Base-by-base conservation (phyloP, 2,888 invertebrate species). In the Phyto melanocephala region DNA sequence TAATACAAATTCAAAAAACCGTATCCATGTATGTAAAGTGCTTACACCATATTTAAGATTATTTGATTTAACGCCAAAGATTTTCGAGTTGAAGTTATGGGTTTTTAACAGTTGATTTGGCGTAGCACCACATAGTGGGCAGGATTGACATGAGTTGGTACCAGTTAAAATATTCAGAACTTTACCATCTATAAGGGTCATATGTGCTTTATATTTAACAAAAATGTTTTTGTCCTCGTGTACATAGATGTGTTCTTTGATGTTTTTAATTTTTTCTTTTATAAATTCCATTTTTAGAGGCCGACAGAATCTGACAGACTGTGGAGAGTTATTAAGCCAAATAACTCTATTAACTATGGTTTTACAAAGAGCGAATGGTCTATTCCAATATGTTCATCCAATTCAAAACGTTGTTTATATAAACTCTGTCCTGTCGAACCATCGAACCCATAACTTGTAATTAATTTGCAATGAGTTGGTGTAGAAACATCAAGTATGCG, bases 1-100 rank as follows among this genome's bases (percentile, higher is more conserved):
- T 65, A 81, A 72, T 17, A 81, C 22, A 77, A 81, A 81, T 37
- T 77, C 71, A 10, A 76, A 60, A 33, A 63, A 65, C n/a, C 71
- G 63, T 4, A 76, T 76, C 76, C 70, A 76, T 10, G 70, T 45
- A 56, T 81, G 71, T 17, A 81, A 15, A 4, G 76, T 71, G 40
- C 76, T 81, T 24, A 76, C 40, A 37, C 76, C 68, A 52, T 62
- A 76, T 33, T 33, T 33, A 4, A 56, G 35, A n/a, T 33, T 35
- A 35, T 65, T 56, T 10, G 65, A 13, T 56, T 56, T 56, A 3
- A 6, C 28, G 3, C 6, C 28, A 28, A 28, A 28, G 6, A 5
- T 28, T 5, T 3, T 3, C 3, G 28, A 28, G 6, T 28, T 6
- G 6, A 28, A 28, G 28, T 28, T 28, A 5, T 6, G 3, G 3